Evolutionary conservation across 2,113 vertebrate species (phyloP), one percentile per base, ranked within the genome.

Genomic region (Heptranchias perlo): DNA sequence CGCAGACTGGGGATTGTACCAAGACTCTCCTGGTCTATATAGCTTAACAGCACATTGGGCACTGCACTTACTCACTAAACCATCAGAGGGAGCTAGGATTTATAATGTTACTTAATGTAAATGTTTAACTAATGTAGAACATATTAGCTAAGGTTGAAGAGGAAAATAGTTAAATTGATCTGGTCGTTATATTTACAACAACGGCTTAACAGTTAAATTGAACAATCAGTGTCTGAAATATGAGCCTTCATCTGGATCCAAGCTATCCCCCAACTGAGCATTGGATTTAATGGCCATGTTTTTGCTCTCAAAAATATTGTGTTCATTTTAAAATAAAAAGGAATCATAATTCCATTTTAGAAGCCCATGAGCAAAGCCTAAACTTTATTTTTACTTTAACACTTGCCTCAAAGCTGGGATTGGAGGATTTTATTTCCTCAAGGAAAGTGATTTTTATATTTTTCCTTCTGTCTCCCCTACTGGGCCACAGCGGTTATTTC

Each of bases 221-320:
- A 91, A 93, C 92, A 94, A 94, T 94, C 39, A 69, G 47, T 69
- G 25, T 69, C 64, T 95, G 94, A 69, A 94, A 69, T 35, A 31
- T 69, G 44, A 95, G 47, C 64, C 94, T 52, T 95, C 52, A 25
- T 52, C 94, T 95, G 44, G 23, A 52, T 65, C 64, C 39, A 95
- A 52, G 11, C 94, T 95, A 95, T 69, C 94, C 94, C 61, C 89
- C 94, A 95, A 31, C 23, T 95, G 39, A 69, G 64, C 39, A 31
- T 52, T 49, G 21, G 13, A 69, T 69, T 95, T 95, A 69, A 65
- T 49, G 11, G 2, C 3, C 44, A 49, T 52, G 25, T 76, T 47
- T 52, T 49, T 95, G 21, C 62, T 47, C 67, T 67, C 62, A 94
- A 67, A 67, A 67, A 49, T 94, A 28, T 65, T 95, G 4, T 95